These are phyloP conservation scores for Chaetophractus vellerosus DNA, from an alignment of 2,797 vertebrate species.

Conservation along the genomic window DNA sequence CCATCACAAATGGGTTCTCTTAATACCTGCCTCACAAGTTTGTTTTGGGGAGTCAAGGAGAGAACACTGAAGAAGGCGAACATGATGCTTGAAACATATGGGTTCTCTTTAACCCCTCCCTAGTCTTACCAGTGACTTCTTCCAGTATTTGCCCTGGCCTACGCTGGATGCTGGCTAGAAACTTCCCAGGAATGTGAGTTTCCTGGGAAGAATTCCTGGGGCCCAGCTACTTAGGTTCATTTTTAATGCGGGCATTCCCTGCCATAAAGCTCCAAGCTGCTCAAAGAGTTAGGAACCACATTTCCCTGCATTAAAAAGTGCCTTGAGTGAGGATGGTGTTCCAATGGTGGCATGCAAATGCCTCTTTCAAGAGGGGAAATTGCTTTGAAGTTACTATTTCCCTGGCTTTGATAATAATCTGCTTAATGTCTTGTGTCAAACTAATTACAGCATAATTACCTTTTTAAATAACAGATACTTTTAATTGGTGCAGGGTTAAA, in stretches of 20 bases:
- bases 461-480: slow-evolving; percentile 85
- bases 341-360: neutral
- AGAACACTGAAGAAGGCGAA: neutral
- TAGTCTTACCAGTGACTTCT: neutral
- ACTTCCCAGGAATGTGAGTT: neutral
- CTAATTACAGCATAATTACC: slow-evolving; percentile 87
- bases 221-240: slow-evolving; percentile 18
- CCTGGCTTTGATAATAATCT: slow-evolving; percentile 87
- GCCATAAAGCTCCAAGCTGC: slow-evolving; percentile 48
- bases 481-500: slow-evolving; percentile 82
- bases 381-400: slow-evolving; percentile 86
- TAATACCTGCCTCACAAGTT: neutral
- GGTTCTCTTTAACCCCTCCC: too few relatives aligned
- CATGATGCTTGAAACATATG: fast-evolving
- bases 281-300: neutral
- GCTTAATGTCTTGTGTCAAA: slow-evolving; percentile 87
- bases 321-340: neutral
- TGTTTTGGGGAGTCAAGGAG: neutral
- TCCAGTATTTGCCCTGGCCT: neutral
- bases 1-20: neutral
- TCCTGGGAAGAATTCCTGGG: neutral
- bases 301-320: neutral
- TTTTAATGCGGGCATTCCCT: neutral
- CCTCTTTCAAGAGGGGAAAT: slow-evolving; percentile 73
- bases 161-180: neutral